Conservation (phyloP, 23 tunicate species). For the Styela plicata region DNA sequence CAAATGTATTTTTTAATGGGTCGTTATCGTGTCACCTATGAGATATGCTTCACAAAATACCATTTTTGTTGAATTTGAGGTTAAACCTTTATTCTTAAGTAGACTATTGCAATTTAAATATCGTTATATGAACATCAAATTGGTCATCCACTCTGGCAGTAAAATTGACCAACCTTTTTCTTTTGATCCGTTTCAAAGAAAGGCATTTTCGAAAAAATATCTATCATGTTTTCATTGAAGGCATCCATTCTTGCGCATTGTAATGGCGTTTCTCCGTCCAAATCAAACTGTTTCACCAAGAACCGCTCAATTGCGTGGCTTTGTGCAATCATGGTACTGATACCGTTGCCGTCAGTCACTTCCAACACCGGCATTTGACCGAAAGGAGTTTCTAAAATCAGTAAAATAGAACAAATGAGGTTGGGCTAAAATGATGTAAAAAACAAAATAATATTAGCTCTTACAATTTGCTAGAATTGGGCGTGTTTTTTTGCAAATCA, state of each 20-base stretch:
- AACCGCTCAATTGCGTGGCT: constrained; percentile 35
- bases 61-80: too few species aligned
- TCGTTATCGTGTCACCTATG: too few species aligned
- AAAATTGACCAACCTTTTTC: constrained; percentile 35
- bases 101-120: too few species aligned
- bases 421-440: too few species aligned
- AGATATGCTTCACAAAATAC: too few species aligned
- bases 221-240: constrained; percentile 4
- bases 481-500: too few species aligned
- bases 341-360: constrained; percentile 33
- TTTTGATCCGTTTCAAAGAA: constrained; percentile 30
- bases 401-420: not conserved
- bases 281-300: constrained; percentile 26
- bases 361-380: constrained; percentile 50
- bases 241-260: constrained; percentile 11
- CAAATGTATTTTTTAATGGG: too few species aligned
- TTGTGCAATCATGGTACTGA: constrained; percentile 1
- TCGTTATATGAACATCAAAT: too few species aligned
- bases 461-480: too few species aligned
- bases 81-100: too few species aligned
- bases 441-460: too few species aligned
- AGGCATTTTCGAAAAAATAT: constrained; percentile 27
- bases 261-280: constrained; percentile 1
- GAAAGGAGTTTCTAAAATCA: constrained; percentile 45
- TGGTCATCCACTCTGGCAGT: not conserved